phyloP scores from a whole-genome alignment of 2,888 invertebrate genomes.

The Drosophila mimetica region DNA sequence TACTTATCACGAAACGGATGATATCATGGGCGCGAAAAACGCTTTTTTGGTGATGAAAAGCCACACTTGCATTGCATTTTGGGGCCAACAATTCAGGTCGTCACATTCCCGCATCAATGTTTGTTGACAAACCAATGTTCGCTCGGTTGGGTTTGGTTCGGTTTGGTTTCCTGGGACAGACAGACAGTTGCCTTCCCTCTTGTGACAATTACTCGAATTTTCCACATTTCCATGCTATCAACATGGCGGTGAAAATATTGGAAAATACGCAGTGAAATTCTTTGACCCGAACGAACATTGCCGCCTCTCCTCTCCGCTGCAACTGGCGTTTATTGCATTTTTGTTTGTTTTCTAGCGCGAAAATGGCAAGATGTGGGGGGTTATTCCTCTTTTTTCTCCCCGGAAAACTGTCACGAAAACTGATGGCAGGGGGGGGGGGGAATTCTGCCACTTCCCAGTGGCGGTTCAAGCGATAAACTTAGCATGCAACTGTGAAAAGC shows the following conservation, averaged over 20 bases:
- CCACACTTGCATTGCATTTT: slow-evolving; percentile 30
- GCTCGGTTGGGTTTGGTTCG: slow-evolving; percentile 10
- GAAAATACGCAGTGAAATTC: slow-evolving; percentile 66
- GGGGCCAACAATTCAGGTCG: slow-evolving; percentile 32
- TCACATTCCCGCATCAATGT: slow-evolving; percentile 29
- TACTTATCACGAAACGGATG: slow-evolving; percentile 15
- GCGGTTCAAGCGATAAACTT: slow-evolving; percentile 47
- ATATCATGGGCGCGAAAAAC: slow-evolving; percentile 28
- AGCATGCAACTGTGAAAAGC: slow-evolving; percentile 56
- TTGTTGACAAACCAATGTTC: slow-evolving; percentile 34
- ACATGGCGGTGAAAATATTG: slow-evolving; percentile 44
- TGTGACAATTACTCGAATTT: slow-evolving; percentile 55
- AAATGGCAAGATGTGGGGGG: slow-evolving; percentile 17
- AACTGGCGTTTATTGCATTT: slow-evolving; percentile 76
- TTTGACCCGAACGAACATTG: slow-evolving; percentile 44
- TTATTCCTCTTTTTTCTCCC: not conserved
- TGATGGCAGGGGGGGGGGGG: slow-evolving; percentile 1
- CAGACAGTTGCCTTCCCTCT: not conserved
- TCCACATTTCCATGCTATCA: slow-evolving; percentile 56
- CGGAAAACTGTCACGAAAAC: slow-evolving; percentile 31
- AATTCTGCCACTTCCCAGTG: not conserved
- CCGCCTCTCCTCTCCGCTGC: slow-evolving; percentile 12
- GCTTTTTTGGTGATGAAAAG: slow-evolving; percentile 26
- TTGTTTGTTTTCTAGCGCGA: slow-evolving; percentile 43
- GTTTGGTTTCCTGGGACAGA: not conserved